phyloP scores from a whole-genome alignment of 2,113 vertebrate genomes.

The Leucosticte australis region DNA sequence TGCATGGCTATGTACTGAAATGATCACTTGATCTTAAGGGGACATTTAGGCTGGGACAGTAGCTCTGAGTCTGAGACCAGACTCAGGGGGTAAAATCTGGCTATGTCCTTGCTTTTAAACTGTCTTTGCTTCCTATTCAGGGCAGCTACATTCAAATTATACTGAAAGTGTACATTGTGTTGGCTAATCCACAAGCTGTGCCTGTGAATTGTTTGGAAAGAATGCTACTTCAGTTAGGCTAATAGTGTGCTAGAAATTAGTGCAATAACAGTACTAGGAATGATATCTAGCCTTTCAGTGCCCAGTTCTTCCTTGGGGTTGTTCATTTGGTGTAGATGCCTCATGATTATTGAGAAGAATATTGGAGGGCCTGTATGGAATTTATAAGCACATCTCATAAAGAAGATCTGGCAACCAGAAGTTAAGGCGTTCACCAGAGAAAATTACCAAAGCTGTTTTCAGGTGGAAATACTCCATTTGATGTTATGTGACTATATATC shows the following conservation, averaged over 20 bases:
- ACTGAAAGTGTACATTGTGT: background rate
- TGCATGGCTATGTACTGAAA: background rate
- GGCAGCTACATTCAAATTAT: background rate
- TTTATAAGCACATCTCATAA: background rate
- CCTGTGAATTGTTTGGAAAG: background rate
- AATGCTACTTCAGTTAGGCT: background rate
- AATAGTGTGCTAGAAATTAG: background rate
- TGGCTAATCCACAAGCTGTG: background rate
- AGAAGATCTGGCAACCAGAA: background rate
- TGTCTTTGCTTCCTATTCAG: background rate
- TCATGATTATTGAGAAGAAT: background rate
- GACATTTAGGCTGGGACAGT: background rate
- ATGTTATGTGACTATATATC: background rate
- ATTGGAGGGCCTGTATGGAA: background rate
- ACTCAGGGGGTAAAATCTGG: background rate
- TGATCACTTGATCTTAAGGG: background rate
- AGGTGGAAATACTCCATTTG: background rate
- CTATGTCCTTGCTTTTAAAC: background rate
- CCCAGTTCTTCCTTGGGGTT: background rate
- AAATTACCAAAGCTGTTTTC: constrained; percentile 11
- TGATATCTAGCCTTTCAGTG: background rate
- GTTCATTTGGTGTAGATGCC: background rate
- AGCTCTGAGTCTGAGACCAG: background rate
- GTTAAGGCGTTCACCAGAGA: background rate
- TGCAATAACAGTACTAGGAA: background rate